Evolutionary conservation across 2,888 invertebrate genomes (phyloP).

Genomic region (Stenolophus ochropezus): DNA sequence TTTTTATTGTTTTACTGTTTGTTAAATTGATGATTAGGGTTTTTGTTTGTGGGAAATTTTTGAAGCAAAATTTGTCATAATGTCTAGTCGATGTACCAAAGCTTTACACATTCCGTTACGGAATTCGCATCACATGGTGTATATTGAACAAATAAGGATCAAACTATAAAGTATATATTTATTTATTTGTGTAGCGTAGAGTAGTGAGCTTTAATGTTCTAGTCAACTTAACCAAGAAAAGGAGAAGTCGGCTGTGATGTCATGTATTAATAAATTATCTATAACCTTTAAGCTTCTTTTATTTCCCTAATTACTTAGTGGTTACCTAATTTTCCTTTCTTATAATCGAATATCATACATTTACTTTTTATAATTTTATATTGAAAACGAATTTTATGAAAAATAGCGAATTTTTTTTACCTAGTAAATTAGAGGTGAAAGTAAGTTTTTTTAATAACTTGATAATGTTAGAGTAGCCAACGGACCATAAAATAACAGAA

Average conservation of each 20-base stretch:
- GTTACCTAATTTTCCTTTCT: no score
- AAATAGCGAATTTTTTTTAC: no score
- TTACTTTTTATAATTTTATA: no score
- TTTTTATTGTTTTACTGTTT: not conserved
- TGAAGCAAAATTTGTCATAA: not conserved
- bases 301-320: no score
- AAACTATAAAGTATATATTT: constrained; percentile 46
- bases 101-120: constrained; percentile 50
- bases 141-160: constrained; percentile 32
- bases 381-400: no score
- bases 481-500: no score
- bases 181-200: constrained; percentile 53
- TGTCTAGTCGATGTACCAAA: constrained; percentile 18
- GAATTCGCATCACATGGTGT: constrained; percentile 7
- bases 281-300: not conserved
- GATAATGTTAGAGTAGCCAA: no score
- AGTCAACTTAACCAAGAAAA: constrained; percentile 55
- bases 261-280: constrained; percentile 45
- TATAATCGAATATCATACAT: no score
- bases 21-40: not conserved
- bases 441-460: no score
- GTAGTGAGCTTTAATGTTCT: constrained; percentile 48
- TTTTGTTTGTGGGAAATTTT: not conserved
- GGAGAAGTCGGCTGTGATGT: constrained; percentile 57
- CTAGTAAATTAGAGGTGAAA: no score